Evolutionary conservation across 2,888 invertebrate genomes (phyloP).

Genomic region (Scaeva pyrastri): DNA sequence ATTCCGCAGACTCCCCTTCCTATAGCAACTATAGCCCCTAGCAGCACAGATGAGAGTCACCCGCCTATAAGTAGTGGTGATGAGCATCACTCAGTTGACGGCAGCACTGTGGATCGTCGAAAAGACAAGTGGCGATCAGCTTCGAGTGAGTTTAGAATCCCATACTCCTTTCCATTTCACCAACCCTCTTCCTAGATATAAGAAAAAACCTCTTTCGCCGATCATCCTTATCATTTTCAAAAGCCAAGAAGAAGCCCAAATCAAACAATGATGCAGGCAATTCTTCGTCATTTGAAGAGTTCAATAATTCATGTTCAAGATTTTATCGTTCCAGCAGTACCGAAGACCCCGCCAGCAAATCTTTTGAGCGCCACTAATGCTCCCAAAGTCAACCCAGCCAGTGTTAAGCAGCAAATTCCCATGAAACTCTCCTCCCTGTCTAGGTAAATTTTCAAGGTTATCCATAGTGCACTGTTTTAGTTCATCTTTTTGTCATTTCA

Average conservation of each 20-base stretch:
- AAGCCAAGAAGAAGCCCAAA: conserved; percentile 65
- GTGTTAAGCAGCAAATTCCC: conserved; percentile 94
- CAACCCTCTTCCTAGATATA: conserved; percentile 56
- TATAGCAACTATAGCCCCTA: conserved; percentile 76
- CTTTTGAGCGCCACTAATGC: conserved; percentile 92
- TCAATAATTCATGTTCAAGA: conserved; percentile 64
- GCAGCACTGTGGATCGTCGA: conserved; percentile 81
- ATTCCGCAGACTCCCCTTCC: conserved; percentile 79
- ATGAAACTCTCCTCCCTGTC: conserved; percentile 91
- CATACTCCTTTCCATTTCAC: background rate
- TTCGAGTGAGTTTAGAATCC: conserved; percentile 77
- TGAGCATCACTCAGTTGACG: conserved; percentile 79
- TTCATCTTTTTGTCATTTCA: conserved; percentile 49
- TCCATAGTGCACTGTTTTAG: conserved; percentile 71
- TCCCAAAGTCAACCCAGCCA: conserved; percentile 87
- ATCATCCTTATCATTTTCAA: conserved; percentile 71
- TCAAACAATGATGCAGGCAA: conserved; percentile 41
- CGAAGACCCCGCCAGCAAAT: conserved; percentile 88
- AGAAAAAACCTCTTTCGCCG: conserved; percentile 75
- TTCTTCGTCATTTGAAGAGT: conserved; percentile 47
- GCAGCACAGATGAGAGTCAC: conserved; percentile 74
- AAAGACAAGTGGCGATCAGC: conserved; percentile 84
- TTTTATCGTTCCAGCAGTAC: conserved; percentile 79
- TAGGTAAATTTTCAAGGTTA: conserved; percentile 76
- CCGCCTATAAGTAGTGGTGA: conserved; percentile 79